Evolutionary conservation across 2,888 invertebrate genomes (phyloP), one percentile per base, ranked within the genome.

Genomic region (Phengaris arion): DNA sequence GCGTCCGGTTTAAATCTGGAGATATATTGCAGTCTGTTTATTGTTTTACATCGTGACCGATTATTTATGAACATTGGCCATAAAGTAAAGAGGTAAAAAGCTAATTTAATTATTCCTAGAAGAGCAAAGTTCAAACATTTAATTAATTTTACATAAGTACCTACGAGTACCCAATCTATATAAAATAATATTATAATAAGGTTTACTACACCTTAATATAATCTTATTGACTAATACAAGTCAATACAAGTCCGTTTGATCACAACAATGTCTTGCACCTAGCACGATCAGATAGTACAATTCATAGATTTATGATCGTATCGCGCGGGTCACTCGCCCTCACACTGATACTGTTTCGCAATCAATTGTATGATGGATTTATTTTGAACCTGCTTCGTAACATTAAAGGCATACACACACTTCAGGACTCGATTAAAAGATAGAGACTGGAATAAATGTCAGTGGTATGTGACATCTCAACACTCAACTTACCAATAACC

Each of bases 221-320:
- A 22, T 22, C 22, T 22, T 22, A 22, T 22, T 22, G 22, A 22
- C 22, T 22, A 22, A 35, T 52, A 72, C 4, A 52, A 22, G 22
- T 52, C 22, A 13, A 70, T 48, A 69, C 48, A 15, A 52, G 51
- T 54, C 72, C 51, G 57, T 55, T 35, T 12, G n/a, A 74, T 74
- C 55, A 55, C 15, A 45, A 74, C 45, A 35, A 22, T 54, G 54
- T 54, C 9, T 55, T 74, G 55, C 74, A 55, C 73, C 73, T 73
- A 54, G 54, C 55, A 57, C 45, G 46, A 48, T 74, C 22, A 55
- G 15, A 55, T 73, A 54, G 35, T 55, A 52, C 74, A 8, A 57
- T 55, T 74, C 55, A 74, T 69, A 48, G 69, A 69, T 69, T 48
- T 46, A 69, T 48, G 69, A 69, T 69, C 9, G 8, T 69, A 48